phyloP scores from a whole-genome alignment of 1,140 invertebrate species.

The Philaenus spumarius region DNA sequence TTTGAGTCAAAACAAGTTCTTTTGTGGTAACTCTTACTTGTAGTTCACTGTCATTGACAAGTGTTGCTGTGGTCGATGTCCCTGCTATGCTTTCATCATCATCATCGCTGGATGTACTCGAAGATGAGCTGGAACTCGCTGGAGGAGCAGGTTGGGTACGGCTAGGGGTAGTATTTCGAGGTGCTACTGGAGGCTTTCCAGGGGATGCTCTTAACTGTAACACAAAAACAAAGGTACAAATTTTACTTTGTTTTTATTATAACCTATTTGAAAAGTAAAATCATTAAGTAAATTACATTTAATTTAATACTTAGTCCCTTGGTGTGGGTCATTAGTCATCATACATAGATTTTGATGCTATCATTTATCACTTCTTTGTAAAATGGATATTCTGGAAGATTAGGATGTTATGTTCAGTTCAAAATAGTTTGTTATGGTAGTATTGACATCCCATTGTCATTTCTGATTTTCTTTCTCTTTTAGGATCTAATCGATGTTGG shows the following conservation, averaged over 20 bases:
- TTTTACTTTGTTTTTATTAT: neutral
- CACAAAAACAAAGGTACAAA: neutral
- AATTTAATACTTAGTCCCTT: neutral
- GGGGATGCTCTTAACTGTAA: neutral
- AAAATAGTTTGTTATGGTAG: too few relatives aligned
- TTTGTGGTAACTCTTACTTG: constrained; percentile 63
- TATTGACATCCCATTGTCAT: too few relatives aligned
- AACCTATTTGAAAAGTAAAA: neutral
- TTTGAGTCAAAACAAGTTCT: too few relatives aligned
- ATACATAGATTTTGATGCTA: too few relatives aligned
- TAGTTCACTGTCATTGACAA: constrained; percentile 41
- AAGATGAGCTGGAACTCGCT: constrained; percentile 18
- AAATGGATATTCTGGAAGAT: too few relatives aligned
- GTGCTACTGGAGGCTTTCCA: constrained; percentile 7
- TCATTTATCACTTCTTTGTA: too few relatives aligned
- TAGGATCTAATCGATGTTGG: too few relatives aligned
- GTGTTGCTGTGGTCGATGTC: constrained; percentile 46
- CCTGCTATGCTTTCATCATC: constrained; percentile 45
- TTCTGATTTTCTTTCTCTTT: too few relatives aligned
- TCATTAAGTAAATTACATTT: too few relatives aligned
- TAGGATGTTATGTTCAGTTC: too few relatives aligned
- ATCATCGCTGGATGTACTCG: constrained; percentile 33
- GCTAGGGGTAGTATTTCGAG: neutral
- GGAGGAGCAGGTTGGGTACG: neutral
- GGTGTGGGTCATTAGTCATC: too few relatives aligned